Evolutionary conservation across 2,113 vertebrate genomes (phyloP).

Genomic region (Tetrao urogallus): DNA sequence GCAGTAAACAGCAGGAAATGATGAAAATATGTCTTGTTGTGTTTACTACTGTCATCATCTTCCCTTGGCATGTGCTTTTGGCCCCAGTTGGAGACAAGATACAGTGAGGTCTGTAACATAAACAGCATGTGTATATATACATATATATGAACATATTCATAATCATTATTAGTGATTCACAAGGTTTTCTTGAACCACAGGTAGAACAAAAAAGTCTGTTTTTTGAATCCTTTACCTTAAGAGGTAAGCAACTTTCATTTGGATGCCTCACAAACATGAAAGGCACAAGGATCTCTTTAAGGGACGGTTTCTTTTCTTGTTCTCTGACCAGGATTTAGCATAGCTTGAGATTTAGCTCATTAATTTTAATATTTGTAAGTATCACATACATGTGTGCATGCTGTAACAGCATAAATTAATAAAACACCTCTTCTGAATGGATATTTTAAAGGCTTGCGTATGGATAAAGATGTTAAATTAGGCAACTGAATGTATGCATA

Average conservation of each 20-base stretch:
- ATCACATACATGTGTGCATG: not conserved
- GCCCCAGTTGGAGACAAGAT: not conserved
- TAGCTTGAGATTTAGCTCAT: not conserved
- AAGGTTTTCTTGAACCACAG: not conserved
- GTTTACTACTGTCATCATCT: not conserved
- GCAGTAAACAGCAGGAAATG: not conserved
- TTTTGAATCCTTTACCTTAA: not conserved
- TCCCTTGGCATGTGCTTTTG: not conserved
- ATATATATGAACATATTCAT: not conserved
- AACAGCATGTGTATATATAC: not conserved
- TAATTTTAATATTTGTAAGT: not conserved
- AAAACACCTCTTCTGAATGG: not conserved
- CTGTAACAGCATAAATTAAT: not conserved
- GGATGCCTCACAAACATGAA: not conserved
- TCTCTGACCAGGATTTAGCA: not conserved
- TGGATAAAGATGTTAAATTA: not conserved
- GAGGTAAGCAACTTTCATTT: not conserved
- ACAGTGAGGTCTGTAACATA: not conserved
- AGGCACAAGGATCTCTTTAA: not conserved
- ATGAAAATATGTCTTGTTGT: not conserved
- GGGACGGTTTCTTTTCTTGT: not conserved
- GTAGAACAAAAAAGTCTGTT: not conserved
- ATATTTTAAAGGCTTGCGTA: not conserved
- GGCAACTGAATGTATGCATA: not conserved
- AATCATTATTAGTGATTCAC: not conserved